These are phyloP conservation scores for Lissocephala sabroskyi DNA, from an alignment of 2,888 invertebrate genomes.

Conservation along the genomic window DNA sequence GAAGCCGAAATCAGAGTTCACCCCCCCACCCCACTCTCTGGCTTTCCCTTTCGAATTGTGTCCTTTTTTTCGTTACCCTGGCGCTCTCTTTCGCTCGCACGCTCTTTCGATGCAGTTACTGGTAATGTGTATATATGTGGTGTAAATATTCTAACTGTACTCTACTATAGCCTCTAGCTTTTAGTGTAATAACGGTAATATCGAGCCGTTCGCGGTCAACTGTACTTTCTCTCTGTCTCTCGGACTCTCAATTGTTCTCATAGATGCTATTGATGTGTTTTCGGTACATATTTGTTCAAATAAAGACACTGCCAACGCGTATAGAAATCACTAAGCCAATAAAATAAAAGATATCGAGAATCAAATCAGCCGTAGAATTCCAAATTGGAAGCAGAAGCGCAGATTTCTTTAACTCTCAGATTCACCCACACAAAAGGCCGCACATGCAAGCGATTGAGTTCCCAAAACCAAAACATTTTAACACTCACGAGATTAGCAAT, in stretches of 20 bases:
- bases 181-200: too few species aligned
- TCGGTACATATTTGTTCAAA: constrained; percentile 54
- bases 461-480: constrained; percentile 5
- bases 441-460: too few species aligned
- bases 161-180: too few species aligned
- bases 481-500: constrained; percentile 36
- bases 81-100: neutral
- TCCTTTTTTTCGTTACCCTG: too few species aligned
- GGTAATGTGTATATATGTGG: too few species aligned
- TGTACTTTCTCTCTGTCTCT: constrained; percentile 9
- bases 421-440: too few species aligned
- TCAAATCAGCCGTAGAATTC: constrained; percentile 15
- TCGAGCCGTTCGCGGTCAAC: neutral
- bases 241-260: too few species aligned
- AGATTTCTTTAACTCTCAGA: constrained; percentile 1
- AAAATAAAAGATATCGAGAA: constrained; percentile 28
- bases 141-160: too few species aligned
- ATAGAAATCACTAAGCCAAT: constrained; percentile 67
- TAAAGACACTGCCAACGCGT: constrained; percentile 69
- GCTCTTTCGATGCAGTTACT: neutral
- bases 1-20: too few species aligned
- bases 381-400: constrained; percentile 11
- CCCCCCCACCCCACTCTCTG: too few species aligned
- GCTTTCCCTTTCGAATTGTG: too few species aligned
- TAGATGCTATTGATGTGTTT: constrained; percentile 12